Evolutionary conservation across 2,113 vertebrate species (phyloP), one percentile per base, ranked within the genome.

Genomic region (Podarcis cretensis): DNA sequence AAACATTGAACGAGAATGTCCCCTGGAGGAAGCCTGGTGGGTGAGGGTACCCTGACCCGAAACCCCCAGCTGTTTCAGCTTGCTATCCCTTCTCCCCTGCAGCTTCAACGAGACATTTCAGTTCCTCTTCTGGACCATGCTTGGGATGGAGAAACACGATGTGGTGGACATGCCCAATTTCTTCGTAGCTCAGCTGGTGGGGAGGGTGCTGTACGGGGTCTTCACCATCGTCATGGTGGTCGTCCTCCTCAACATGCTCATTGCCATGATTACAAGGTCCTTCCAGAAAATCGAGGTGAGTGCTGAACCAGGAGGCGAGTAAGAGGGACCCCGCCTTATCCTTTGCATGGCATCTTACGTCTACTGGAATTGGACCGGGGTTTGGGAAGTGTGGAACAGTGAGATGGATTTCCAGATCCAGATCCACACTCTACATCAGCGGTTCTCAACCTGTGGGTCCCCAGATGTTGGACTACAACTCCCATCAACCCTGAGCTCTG

Each of bases 111-210:
- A 98, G 94, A 98, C 98, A 0, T 98, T 99, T 94, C 97, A 96
- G 92, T 98, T 98, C 95, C 96, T 98, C n/a, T 99, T 98, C 97
- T 98, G 98, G 98, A 98, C 98, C 78, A 98, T 99, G 98, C 98
- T 99, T 30, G 98, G 98, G 3, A 97, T 98, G 94, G 97, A 97
- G 77, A 98, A 98, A 81, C 97, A 97, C 94, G 95, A 96, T 0
- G 97, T 97, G 35, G 98, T 98, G 86, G 98, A 98, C 93, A 98
- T 98, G 97, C 97, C 97, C 0, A 90, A 97, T 77, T 98, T 96
- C 91, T 91, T 93, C 63, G 91, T 98, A 91, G 98, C 98, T 0
- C 97, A 98, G 92, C 97, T 98, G 71, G 96, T 98, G 3, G 98
- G 98, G 40, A 94, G 96, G 77, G 94, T 98, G 65, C 95, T 99